phyloP scores from a whole-genome alignment of 2,888 invertebrate species.

The Macaria liturata region DNA sequence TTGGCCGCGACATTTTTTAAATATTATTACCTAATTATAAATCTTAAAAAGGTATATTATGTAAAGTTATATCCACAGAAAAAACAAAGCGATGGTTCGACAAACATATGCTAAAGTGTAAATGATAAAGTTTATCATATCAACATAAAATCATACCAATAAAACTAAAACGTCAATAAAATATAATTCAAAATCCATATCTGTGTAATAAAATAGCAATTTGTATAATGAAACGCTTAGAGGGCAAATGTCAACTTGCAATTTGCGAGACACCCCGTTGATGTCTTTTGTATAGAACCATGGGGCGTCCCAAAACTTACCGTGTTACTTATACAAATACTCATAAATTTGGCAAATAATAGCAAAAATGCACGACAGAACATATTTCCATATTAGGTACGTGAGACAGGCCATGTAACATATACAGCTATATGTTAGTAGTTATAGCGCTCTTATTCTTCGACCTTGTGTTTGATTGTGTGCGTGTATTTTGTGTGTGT shows the following conservation, averaged over 20 bases:
- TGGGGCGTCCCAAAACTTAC: slow-evolving; percentile 5
- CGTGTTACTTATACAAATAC: slow-evolving; percentile 10
- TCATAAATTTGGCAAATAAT: slow-evolving; percentile 7
- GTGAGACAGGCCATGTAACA: slow-evolving; percentile 18
- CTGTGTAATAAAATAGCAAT: slow-evolving; percentile 5
- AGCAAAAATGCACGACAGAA: slow-evolving; percentile 14
- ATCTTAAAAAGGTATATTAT: too few species aligned
- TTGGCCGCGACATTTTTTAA: too few species aligned
- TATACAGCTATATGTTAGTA: not conserved
- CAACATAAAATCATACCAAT: too few species aligned
- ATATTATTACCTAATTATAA: too few species aligned
- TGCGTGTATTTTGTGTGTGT: slow-evolving; percentile 24
- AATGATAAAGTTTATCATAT: too few species aligned
- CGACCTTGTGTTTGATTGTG: slow-evolving; percentile 14
- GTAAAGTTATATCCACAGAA: too few species aligned
- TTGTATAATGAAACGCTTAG: slow-evolving; percentile 5
- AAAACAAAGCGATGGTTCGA: too few species aligned
- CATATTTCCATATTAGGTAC: slow-evolving; percentile 20
- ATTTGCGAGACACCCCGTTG: slow-evolving; percentile 22
- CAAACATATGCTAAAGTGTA: too few species aligned
- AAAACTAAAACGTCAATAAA: not conserved
- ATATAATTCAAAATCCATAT: not conserved
- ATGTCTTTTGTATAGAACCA: slow-evolving; percentile 41
- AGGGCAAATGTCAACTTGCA: slow-evolving; percentile 3
- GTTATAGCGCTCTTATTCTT: slow-evolving; percentile 6